Base-by-base conservation (phyloP, 2,797 vertebrate genomes). In the Cossypha caffra region DNA sequence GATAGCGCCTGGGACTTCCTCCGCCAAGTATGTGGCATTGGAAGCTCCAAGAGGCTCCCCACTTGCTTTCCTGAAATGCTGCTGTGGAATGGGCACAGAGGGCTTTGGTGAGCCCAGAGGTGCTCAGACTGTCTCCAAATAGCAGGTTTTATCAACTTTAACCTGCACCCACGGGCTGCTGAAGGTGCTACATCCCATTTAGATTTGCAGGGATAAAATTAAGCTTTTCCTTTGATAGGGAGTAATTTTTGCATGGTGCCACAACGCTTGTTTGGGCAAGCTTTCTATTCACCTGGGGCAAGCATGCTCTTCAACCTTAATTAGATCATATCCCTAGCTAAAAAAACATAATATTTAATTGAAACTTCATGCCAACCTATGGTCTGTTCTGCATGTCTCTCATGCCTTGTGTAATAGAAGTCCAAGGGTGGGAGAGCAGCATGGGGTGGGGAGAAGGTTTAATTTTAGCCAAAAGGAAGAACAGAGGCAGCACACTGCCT, bases 381-480 rank as follows among this genome's bases (percentile, higher is more conserved):
- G 6, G 42, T 45, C 52, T n/a, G 47, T 62, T 58, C 75, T 35
- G 61, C 64, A 45, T 74, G 45, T 85, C 57, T 85, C 77, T 92
- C 80, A 33, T 73, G 76, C 87, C 72, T 86, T 0, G 0, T 6
- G 7, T 31, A 40, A 54, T 48, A 13, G 33, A 93, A 91, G 81
- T 42, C 69, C 54, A 90, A 68, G 86, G 73, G 61, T 74, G 74
- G 71, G 57, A 93, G 71, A n/a, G 47, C 18, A 58, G 51, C 5
- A 8, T n/a, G 45, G 75, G 61, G 74, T 55, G 47, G 59, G 47
- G n/a, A 95, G 28, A 50, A 38, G 10, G 31, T 78, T 93, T 91
- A 77, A 92, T 88, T 96, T 93, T 87, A 92, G 84, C 25, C 38
- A 61, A 86, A 94, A 83, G 54, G 61, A 91, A 50, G 61, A 86